Conservation (phyloP, 92 coral and sea anemone genomes). For the Porites evermanni region DNA sequence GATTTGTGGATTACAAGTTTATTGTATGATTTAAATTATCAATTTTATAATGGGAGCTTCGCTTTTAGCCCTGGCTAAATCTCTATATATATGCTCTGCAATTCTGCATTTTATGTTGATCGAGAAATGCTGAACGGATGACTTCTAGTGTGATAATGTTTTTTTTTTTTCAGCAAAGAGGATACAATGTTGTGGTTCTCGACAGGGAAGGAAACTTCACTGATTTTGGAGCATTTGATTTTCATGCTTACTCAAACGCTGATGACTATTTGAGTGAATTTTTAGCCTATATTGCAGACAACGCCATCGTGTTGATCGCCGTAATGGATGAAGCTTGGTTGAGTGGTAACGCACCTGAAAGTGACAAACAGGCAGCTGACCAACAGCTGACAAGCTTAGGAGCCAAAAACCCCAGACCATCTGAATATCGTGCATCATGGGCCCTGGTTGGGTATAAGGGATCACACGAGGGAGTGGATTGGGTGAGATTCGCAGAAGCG, state of each 20-base stretch:
- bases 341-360: neutral
- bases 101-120: too few species aligned
- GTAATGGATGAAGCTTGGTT: neutral
- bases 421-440: constrained; percentile 8
- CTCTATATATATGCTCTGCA: too few species aligned
- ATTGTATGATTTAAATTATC: too few species aligned
- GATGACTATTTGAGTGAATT: neutral
- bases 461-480: neutral
- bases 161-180: neutral
- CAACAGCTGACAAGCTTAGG: neutral
- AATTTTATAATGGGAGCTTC: too few species aligned
- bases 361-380: neutral
- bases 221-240: neutral
- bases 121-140: too few species aligned
- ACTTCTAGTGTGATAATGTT: too few species aligned
- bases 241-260: neutral
- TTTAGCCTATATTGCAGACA: neutral
- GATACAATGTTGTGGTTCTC: neutral
- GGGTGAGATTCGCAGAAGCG: constrained; percentile 1
- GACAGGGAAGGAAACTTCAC: neutral
- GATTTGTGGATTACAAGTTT: too few species aligned
- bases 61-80: too few species aligned
- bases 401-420: constrained; percentile 6
- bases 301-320: constrained; percentile 9
- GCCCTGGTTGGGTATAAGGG: constrained; percentile 21